Conservation (phyloP, 1,140 invertebrate genomes). For the Formica selysi region DNA sequence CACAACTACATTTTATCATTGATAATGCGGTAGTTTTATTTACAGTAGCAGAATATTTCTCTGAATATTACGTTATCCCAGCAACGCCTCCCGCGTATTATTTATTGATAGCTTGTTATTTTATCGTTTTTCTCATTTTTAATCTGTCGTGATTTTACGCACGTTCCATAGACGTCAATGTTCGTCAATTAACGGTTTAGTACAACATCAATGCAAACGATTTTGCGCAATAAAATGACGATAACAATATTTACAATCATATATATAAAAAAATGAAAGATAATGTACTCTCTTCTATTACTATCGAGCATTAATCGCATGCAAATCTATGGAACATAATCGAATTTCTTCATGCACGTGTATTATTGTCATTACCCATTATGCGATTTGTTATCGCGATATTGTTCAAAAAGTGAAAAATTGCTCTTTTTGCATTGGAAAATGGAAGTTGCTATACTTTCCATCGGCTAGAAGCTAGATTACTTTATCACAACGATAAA, state of each 20-base stretch:
- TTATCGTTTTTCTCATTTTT: background rate
- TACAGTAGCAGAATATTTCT: background rate
- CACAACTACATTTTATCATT: no score
- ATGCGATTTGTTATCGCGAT: background rate
- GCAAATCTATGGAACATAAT: background rate
- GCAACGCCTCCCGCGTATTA: background rate
- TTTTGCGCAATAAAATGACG: conserved; percentile 47
- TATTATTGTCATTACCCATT: background rate
- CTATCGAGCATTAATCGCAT: background rate
- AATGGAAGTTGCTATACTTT: background rate
- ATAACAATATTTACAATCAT: conserved; percentile 25
- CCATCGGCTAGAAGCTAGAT: background rate
- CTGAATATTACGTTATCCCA: background rate
- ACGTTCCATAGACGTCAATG: conserved; percentile 1
- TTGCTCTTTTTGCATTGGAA: background rate
- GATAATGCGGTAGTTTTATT: conserved; percentile 25
- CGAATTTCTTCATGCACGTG: background rate
- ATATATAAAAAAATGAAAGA: background rate
- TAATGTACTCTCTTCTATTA: background rate
- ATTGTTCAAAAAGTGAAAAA: background rate
- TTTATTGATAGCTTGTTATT: conserved; percentile 20
- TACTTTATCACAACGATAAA: conserved; percentile 25
- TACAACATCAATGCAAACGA: conserved; percentile 20
- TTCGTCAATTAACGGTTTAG: background rate
- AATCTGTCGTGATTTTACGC: background rate